These are phyloP conservation scores for Phodopus roborovskii DNA, from an alignment of 2,113 vertebrate species.

Conservation along the genomic window DNA sequence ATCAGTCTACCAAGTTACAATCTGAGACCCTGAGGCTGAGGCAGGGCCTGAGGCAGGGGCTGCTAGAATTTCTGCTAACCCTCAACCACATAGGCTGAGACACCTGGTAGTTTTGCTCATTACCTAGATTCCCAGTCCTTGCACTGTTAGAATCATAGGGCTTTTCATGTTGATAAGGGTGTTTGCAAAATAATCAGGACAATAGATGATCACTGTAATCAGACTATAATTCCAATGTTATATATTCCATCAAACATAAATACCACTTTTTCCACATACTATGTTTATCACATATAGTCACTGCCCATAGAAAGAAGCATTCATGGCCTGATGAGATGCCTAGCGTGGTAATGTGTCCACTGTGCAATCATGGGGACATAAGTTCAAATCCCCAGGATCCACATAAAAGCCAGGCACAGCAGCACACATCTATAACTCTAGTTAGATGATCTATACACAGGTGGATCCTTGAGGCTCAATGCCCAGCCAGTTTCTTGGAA, in stretches of 20 bases:
- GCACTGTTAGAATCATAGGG: constrained; percentile 9
- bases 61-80: neutral
- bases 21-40: neutral
- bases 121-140: neutral
- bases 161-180: constrained; percentile 22
- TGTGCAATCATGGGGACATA: neutral
- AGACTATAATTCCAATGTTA: constrained; percentile 12
- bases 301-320: constrained; percentile 24
- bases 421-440: neutral
- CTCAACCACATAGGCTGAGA: neutral
- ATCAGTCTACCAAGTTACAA: neutral
- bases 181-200: constrained; percentile 53
- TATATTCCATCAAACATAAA: constrained; percentile 18
- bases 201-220: constrained; percentile 50
- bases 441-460: neutral
- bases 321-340: neutral
- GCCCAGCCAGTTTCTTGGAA: neutral
- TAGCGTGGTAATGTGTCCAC: neutral
- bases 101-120: neutral
- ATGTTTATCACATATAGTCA: constrained; percentile 9
- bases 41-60: neutral
- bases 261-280: constrained; percentile 10
- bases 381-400: neutral
- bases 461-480: neutral
- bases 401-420: neutral